phyloP scores from a whole-genome alignment of 2,797 vertebrate genomes.

The Triplophysa bombifrons region DNA sequence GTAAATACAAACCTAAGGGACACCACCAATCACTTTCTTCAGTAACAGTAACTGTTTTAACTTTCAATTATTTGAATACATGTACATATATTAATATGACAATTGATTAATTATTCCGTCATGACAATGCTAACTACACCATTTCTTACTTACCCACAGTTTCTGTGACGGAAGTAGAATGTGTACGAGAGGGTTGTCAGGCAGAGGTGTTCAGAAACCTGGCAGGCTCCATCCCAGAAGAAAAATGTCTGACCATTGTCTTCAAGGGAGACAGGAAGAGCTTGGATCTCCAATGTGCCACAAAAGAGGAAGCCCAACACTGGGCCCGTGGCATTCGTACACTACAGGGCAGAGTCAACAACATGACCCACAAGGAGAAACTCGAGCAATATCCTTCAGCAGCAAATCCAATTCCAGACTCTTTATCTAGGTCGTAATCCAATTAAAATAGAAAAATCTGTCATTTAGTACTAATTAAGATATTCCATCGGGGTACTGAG shows the following conservation, averaged over 20 bases:
- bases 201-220: slow-evolving; percentile 83
- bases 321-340: slow-evolving; percentile 89
- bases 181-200: slow-evolving; percentile 75
- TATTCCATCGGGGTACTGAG: not conserved
- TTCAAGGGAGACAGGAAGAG: slow-evolving; percentile 87
- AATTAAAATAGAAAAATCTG: not conserved
- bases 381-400: slow-evolving; percentile 92
- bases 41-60: not conserved
- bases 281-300: slow-evolving; percentile 86
- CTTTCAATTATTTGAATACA: not conserved
- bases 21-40: too few relatives aligned
- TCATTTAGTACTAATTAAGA: slow-evolving; percentile 5
- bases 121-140: too few relatives aligned
- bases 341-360: slow-evolving; percentile 82
- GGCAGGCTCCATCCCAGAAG: slow-evolving; percentile 72
- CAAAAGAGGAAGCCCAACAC: slow-evolving; percentile 80
- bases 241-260: slow-evolving; percentile 85
- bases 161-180: slow-evolving; percentile 76
- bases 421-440: not conserved
- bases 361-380: slow-evolving; percentile 92
- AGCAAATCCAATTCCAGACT: not conserved
- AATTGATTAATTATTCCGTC: not conserved
- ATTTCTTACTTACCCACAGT: slow-evolving; percentile 60
- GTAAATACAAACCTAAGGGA: slow-evolving; percentile 2
- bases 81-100: not conserved